Evolutionary conservation across 2,113 vertebrate species (phyloP).

Genomic region (Lophochroa leadbeateri): DNA sequence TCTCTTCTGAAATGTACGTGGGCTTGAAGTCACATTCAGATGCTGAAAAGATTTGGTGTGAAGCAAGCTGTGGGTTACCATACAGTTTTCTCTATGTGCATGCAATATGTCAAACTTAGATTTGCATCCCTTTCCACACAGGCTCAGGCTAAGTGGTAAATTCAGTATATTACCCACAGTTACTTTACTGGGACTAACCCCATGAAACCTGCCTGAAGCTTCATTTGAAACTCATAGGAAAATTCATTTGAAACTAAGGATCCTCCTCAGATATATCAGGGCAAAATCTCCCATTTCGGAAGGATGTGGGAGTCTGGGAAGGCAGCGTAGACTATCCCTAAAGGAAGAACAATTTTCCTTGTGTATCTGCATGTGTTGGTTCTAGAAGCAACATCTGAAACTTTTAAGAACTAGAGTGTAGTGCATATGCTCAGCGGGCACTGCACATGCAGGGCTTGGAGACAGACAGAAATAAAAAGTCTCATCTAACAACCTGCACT

Average conservation of each 20-base stretch:
- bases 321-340: background rate
- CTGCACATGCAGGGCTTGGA: background rate
- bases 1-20: background rate
- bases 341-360: background rate
- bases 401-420: background rate
- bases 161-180: background rate
- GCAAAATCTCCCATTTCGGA: background rate
- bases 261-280: background rate
- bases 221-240: background rate
- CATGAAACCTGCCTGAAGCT: background rate
- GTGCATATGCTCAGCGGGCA: background rate
- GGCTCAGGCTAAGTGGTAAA: background rate
- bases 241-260: background rate
- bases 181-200: background rate
- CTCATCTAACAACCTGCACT: background rate
- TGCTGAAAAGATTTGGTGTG: slow-evolving; percentile 13
- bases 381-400: background rate
- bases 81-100: background rate
- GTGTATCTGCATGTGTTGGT: background rate
- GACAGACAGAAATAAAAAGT: background rate
- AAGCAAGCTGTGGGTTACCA: slow-evolving; percentile 11
- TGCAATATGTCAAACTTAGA: background rate
- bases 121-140: background rate
- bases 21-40: slow-evolving; percentile 38
- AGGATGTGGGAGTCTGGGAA: background rate